phyloP scores from a whole-genome alignment of 2,888 invertebrate species.

The Anaspis maculata region DNA sequence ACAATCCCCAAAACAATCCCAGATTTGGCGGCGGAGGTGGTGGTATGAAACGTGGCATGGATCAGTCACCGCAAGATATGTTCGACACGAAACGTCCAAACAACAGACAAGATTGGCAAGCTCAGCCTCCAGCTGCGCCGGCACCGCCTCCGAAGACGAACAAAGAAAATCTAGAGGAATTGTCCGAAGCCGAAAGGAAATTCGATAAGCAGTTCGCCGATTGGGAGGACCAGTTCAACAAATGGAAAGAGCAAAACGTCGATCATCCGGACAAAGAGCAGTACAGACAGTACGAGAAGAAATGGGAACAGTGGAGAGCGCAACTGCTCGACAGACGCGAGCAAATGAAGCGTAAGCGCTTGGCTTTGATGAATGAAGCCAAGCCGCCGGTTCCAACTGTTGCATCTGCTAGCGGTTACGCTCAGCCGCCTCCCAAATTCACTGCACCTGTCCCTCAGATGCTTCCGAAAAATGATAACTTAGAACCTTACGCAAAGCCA shows the following conservation, averaged over 20 bases:
- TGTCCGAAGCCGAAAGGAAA: slow-evolving; percentile 65
- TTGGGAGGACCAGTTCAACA: slow-evolving; percentile 87
- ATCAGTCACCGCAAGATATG: no score
- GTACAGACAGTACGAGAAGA: slow-evolving; percentile 77
- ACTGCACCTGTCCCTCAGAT: not conserved
- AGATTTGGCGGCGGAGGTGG: no score
- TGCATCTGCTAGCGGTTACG: not conserved
- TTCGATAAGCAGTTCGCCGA: slow-evolving; percentile 84
- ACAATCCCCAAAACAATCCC: no score
- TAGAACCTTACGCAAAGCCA: slow-evolving; percentile 8
- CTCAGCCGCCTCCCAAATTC: not conserved
- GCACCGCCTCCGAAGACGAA: slow-evolving; percentile 2
- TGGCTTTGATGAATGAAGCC: slow-evolving; percentile 23
- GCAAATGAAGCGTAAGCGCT: slow-evolving; percentile 65
- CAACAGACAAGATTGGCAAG: slow-evolving; percentile 7
- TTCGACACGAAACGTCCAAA: slow-evolving; percentile 1
- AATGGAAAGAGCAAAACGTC: slow-evolving; percentile 85
- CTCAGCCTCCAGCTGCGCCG: slow-evolving; percentile 4
- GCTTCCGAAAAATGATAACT: not conserved
- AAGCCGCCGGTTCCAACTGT: slow-evolving; percentile 1
- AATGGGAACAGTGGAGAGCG: slow-evolving; percentile 77
- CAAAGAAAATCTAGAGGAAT: slow-evolving; percentile 28
- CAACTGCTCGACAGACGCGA: slow-evolving; percentile 72
- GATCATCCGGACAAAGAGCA: slow-evolving; percentile 87
- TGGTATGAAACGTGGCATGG: no score